Conservation (phyloP, 2,113 vertebrate species). For the Columba livia region DNA sequence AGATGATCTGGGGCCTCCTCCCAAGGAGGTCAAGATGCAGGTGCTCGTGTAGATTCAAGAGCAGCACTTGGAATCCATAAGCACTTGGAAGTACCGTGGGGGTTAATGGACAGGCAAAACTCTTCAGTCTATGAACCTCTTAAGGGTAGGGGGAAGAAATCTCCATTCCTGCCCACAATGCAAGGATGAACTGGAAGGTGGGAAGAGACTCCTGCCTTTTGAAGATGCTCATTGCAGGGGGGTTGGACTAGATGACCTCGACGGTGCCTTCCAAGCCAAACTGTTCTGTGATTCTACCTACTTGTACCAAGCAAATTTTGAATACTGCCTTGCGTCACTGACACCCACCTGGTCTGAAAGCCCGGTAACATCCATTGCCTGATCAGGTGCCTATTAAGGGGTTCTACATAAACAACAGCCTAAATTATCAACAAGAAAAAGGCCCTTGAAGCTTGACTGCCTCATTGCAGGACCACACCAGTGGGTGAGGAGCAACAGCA, state of each 20-base stretch:
- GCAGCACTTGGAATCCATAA: neutral
- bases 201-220: neutral
- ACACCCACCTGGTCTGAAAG: neutral
- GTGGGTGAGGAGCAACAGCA: neutral
- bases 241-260: no score
- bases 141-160: accelerated
- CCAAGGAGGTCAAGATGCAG: neutral
- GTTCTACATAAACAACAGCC: neutral
- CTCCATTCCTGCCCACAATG: neutral
- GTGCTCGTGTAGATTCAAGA: neutral
- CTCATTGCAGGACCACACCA: neutral
- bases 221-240: no score
- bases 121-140: neutral
- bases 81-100: neutral
- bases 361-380: accelerated
- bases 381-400: neutral
- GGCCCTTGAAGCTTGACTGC: neutral
- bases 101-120: neutral
- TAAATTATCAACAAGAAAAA: neutral
- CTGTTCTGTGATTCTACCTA: no score
- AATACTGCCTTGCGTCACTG: neutral
- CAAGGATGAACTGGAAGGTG: neutral
- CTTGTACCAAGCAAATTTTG: neutral
- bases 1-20: neutral
- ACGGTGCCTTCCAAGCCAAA: no score